Conservation (phyloP, 2,888 invertebrate species). For the Oligia latruncula region DNA sequence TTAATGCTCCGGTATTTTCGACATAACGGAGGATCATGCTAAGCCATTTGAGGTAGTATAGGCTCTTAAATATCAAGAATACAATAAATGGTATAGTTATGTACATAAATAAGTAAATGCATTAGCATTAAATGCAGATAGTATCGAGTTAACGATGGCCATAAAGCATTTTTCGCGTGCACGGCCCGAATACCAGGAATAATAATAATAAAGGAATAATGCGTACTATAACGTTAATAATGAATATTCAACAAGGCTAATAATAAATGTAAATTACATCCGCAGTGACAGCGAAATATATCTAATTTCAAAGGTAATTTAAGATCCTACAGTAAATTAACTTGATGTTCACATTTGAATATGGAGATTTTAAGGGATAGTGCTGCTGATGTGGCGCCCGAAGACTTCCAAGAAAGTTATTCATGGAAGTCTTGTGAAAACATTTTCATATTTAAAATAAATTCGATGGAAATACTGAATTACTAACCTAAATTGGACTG, state of each 20-base stretch:
- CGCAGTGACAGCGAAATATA: slow-evolving; percentile 79
- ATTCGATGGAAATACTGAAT: slow-evolving; percentile 13
- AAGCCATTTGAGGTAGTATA: no score
- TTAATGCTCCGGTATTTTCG: no score
- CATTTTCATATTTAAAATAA: not conserved
- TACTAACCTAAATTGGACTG: slow-evolving; percentile 8
- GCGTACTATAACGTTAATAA: slow-evolving; percentile 62
- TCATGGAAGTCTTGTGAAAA: not conserved
- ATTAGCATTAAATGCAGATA: slow-evolving; percentile 61
- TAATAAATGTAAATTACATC: slow-evolving; percentile 81
- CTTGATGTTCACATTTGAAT: slow-evolving; percentile 77
- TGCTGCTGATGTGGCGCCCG: slow-evolving; percentile 55
- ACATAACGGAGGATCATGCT: no score
- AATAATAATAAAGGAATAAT: slow-evolving; percentile 41
- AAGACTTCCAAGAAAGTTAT: slow-evolving; percentile 46
- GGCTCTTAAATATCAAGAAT: slow-evolving; percentile 4
- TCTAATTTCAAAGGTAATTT: slow-evolving; percentile 81
- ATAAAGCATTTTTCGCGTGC: slow-evolving; percentile 68
- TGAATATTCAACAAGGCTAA: slow-evolving; percentile 79
- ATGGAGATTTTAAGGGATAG: slow-evolving; percentile 71
- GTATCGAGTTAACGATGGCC: slow-evolving; percentile 62
- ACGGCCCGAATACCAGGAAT: slow-evolving; percentile 56
- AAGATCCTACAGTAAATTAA: slow-evolving; percentile 78
- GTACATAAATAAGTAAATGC: slow-evolving; percentile 43
- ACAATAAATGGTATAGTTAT: slow-evolving; percentile 22